These are phyloP conservation scores for Scaptomyza cyrtandrae DNA, from an alignment of 2,888 invertebrate genomes.

Conservation along the genomic window DNA sequence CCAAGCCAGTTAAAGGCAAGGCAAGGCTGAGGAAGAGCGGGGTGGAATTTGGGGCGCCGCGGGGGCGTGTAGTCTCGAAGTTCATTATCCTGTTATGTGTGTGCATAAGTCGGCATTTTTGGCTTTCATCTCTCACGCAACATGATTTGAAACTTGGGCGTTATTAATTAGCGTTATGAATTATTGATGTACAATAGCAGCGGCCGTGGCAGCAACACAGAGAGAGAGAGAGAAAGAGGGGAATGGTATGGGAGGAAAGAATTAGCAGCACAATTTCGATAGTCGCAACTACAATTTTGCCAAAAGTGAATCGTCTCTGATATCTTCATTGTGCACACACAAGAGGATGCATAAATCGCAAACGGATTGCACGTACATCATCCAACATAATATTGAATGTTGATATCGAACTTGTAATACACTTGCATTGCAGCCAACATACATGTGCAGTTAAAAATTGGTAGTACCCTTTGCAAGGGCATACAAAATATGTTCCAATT, in stretches of 20 bases:
- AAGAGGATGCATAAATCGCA: conserved; percentile 77
- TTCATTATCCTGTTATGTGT: conserved; percentile 77
- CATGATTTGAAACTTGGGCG: conserved; percentile 73
- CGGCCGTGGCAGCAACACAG: background rate
- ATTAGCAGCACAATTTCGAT: conserved; percentile 32
- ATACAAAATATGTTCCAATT: conserved; percentile 78
- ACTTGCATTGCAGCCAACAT: background rate
- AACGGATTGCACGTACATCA: conserved; percentile 59
- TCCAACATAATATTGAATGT: conserved; percentile 6
- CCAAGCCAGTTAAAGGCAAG: conserved; percentile 2
- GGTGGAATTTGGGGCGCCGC: background rate
- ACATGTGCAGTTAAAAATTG: background rate
- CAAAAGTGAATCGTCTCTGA: conserved; percentile 40
- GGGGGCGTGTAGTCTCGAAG: conserved; percentile 37
- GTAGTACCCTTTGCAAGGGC: background rate
- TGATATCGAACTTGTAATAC: background rate
- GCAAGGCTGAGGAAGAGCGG: background rate
- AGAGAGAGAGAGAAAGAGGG: no score
- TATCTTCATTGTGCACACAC: conserved; percentile 64
- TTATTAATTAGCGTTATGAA: conserved; percentile 84
- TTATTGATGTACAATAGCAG: conserved; percentile 77
- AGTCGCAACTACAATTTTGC: conserved; percentile 43
- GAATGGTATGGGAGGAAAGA: background rate
- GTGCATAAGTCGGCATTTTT: conserved; percentile 55
- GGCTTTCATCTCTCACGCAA: conserved; percentile 73